Evolutionary conservation across 2,888 invertebrate genomes (phyloP), one percentile per base, ranked within the genome.

Genomic region (Megamerina dolium): DNA sequence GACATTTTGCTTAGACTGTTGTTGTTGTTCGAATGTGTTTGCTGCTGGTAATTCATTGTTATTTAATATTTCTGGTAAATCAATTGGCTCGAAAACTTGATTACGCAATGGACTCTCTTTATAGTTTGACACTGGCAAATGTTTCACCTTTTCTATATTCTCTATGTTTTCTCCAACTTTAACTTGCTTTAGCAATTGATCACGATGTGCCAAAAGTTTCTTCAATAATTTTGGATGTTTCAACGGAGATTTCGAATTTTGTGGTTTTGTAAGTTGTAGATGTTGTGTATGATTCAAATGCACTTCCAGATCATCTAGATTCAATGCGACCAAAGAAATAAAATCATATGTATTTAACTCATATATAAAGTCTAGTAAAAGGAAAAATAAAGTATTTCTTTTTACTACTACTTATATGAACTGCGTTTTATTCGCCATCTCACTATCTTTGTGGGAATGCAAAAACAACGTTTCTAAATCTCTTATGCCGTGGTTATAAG

Each of bases 171-270:
- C 52, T n/a, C 35, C 48, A 3, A 48, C 49, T 0, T 57, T 60
- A 16, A 60, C 56, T 39, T 64, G 59, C 16, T 60, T 51, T 18
- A 64, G 50, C 33, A 62, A 38, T n/a, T 66, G 57, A 12, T 66
- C 64, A 3, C 62, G 57, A 35, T 61, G 63, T 6, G 59, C 64
- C 44, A 69, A 49, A 27, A 68, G 45, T 45, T 72, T 72, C 43
- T 68, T 71, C 23, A 70, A 53, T 56, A 72, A 56, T 57, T 72
- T 72, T 2, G 72, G 72, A 57, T 72, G 72, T 39, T 69, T 71
- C 0, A 72, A 47, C 1, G 71, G 68, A 1, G 66, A 64, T 13
- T 57, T 59, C 1, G 61, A 53, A 37, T 52, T 57, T 5, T 63
- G 57, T n/a, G n/a, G n/a, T 36, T 66, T 64, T 2, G 58, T 45